These are phyloP conservation scores for Atherinomorus stipes DNA, from an alignment of 2,113 vertebrate genomes.

Conservation along the genomic window DNA sequence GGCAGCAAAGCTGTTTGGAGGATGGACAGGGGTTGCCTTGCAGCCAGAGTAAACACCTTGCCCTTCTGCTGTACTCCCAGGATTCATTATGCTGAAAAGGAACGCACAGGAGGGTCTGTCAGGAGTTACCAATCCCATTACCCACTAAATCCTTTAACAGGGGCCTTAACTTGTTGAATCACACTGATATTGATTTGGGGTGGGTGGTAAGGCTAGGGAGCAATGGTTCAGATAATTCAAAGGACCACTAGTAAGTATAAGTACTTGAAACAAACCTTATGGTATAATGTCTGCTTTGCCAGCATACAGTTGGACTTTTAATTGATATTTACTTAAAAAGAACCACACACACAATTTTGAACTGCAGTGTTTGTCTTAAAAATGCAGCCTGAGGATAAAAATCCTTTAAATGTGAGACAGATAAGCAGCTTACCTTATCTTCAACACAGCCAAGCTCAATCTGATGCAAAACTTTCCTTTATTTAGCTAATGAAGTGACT, in stretches of 20 bases:
- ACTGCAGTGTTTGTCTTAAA: slow-evolving; percentile 31
- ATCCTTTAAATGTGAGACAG: slow-evolving; percentile 55
- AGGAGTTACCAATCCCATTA: slow-evolving; percentile 75
- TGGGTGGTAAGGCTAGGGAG: slow-evolving; percentile 37
- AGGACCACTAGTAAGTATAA: slow-evolving; percentile 41
- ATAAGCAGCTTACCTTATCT: slow-evolving; percentile 58
- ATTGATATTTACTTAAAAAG: slow-evolving; percentile 36
- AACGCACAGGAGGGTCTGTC: slow-evolving; percentile 71
- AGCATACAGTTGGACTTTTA: slow-evolving; percentile 12
- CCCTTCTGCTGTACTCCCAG: slow-evolving; percentile 73
- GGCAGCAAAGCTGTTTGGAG: slow-evolving; percentile 62
- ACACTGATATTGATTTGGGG: slow-evolving; percentile 77
- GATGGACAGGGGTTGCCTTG: slow-evolving; percentile 68
- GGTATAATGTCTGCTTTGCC: slow-evolving; percentile 14
- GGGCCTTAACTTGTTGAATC: slow-evolving; percentile 77
- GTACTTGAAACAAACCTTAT: slow-evolving; percentile 31
- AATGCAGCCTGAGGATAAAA: slow-evolving; percentile 35
- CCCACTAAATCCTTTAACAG: slow-evolving; percentile 74
- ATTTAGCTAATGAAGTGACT: slow-evolving; percentile 55
- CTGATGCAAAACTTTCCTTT: slow-evolving; percentile 41
- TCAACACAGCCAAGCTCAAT: slow-evolving; percentile 35
- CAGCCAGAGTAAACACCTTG: slow-evolving; percentile 75
- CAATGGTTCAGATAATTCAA: slow-evolving; percentile 50
- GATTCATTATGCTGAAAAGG: slow-evolving; percentile 75
- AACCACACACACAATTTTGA: neutral